These are phyloP conservation scores for Clarias magur DNA, from an alignment of 2,113 vertebrate genomes.

Conservation along the genomic window DNA sequence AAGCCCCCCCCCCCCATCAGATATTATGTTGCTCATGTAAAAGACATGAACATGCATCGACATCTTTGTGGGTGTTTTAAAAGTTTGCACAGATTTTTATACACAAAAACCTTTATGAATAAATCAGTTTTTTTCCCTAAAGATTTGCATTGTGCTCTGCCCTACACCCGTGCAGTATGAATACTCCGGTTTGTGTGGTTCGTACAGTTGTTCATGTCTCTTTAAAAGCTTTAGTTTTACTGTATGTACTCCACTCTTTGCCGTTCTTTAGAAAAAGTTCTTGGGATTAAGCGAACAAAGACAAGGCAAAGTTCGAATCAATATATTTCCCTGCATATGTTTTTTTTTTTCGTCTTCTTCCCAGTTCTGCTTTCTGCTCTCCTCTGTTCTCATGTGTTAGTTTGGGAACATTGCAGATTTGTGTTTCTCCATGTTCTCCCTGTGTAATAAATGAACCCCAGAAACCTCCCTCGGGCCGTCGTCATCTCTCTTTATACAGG, in stretches of 20 bases:
- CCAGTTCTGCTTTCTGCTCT: slow-evolving; percentile 57
- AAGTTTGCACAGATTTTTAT: background rate
- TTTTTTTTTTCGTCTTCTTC: slow-evolving; percentile 44
- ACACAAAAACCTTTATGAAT: background rate
- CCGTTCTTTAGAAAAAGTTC: background rate
- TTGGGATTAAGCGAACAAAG: background rate
- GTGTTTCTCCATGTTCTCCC: slow-evolving; percentile 51
- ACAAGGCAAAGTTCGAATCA: slow-evolving; percentile 5
- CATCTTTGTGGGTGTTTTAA: background rate
- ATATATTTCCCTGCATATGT: slow-evolving; percentile 24
- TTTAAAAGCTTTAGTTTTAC: background rate
- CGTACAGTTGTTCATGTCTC: background rate
- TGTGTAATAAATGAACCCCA: slow-evolving; percentile 38
- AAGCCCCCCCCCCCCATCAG: background rate
- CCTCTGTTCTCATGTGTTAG: slow-evolving; percentile 46
- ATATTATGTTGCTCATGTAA: background rate
- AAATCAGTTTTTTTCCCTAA: background rate
- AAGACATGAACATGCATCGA: background rate
- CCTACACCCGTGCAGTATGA: background rate
- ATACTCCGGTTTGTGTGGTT: background rate
- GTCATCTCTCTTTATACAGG: slow-evolving; percentile 63
- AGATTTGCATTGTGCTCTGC: background rate
- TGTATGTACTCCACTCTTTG: background rate
- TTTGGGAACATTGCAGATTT: slow-evolving; percentile 64
- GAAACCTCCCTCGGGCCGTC: slow-evolving; percentile 48